A percentile compares a stretch with the other conserved stretches of the same genome.
Conservation (phyloP, 1,140 invertebrate species). For the Papilio machaon region DNA sequence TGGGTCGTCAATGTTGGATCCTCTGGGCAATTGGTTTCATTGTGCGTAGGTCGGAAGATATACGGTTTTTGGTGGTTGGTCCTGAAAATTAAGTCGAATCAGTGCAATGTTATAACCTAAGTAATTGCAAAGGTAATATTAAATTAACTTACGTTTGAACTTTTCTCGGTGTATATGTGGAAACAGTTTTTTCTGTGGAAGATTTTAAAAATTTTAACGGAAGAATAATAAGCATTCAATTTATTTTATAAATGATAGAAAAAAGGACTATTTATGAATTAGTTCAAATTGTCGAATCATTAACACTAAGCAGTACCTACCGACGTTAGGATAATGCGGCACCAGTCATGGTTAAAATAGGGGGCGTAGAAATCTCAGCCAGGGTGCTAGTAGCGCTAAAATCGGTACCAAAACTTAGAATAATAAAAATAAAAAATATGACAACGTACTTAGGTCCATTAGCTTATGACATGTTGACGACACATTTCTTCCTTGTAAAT, state of each 20-base stretch:
- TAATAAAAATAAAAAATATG: no score
- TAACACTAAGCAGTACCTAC: background rate
- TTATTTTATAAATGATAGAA: background rate
- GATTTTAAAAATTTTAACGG: background rate
- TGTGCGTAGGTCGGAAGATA: constrained; percentile 1
- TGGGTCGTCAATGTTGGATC: background rate
- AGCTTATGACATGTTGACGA: background rate
- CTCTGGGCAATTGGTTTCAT: constrained; percentile 5
- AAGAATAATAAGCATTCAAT: background rate
- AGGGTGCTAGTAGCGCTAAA: no score
- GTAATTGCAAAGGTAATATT: background rate
- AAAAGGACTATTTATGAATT: no score
- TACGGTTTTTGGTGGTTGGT: background rate
- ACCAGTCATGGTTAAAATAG: no score
- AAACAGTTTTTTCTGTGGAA: background rate
- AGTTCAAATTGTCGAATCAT: background rate
- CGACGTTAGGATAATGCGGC: background rate
- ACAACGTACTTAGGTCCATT: background rate
- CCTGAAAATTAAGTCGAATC: background rate
- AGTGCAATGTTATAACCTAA: background rate
- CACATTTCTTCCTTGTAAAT: constrained; percentile 17
- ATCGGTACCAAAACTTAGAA: no score
- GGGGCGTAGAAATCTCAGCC: no score
- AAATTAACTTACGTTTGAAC: constrained; percentile 15
- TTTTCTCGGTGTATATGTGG: constrained; percentile 31